phyloP scores from a whole-genome alignment of 1,140 invertebrate species.

The Megalonaias nervosa region DNA sequence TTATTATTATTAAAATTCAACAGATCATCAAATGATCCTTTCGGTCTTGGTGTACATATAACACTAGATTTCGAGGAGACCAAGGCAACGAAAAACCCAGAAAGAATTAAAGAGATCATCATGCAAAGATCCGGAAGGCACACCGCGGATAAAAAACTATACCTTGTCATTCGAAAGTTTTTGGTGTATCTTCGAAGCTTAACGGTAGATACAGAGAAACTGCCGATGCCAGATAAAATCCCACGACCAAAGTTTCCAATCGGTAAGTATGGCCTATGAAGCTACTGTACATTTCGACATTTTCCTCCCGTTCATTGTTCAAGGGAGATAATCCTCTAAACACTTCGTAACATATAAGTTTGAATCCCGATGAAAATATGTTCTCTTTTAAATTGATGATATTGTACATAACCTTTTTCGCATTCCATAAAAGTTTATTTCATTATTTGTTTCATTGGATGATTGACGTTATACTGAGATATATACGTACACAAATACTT shows the following conservation, averaged over 20 bases:
- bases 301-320: too few species aligned
- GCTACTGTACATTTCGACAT: not conserved
- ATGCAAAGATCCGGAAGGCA: slow-evolving; percentile 24
- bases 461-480: too few species aligned
- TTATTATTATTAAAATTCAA: too few species aligned
- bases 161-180: slow-evolving; percentile 21
- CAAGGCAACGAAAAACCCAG: slow-evolving; percentile 18
- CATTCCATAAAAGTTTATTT: too few species aligned
- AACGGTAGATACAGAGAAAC: slow-evolving; percentile 10
- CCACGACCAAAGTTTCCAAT: slow-evolving; percentile 19
- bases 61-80: slow-evolving; percentile 31
- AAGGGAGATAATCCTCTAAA: too few species aligned
- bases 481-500: too few species aligned
- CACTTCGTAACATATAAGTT: too few species aligned
- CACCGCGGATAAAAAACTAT: slow-evolving; percentile 22
- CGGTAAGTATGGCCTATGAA: slow-evolving; percentile 8
- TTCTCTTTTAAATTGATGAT: too few species aligned
- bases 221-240: slow-evolving; percentile 15
- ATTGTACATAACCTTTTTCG: too few species aligned
- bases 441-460: too few species aligned
- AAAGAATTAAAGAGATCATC: slow-evolving; percentile 32
- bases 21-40: too few species aligned
- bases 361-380: too few species aligned
- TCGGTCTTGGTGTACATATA: slow-evolving; percentile 19
- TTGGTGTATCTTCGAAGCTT: slow-evolving; percentile 26